Percentiles rank a stretch among this genome's conserved stretches.
These are phyloP conservation scores for Carposina sasakii DNA, from an alignment of 1,140 invertebrate species.

Conservation along the genomic window DNA sequence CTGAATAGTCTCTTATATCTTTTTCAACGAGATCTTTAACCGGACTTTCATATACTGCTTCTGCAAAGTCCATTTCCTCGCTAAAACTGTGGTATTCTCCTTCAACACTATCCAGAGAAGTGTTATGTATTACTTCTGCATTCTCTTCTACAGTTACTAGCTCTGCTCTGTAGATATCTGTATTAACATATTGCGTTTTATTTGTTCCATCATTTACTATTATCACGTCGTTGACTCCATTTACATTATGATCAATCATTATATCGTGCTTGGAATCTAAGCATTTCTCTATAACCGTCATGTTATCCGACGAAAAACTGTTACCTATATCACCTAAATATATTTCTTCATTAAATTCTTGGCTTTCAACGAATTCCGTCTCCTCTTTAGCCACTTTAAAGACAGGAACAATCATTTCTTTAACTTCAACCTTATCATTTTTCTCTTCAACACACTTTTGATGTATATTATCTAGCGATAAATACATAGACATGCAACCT, in stretches of 20 bases:
- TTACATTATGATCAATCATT: slow-evolving; percentile 6
- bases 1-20: slow-evolving; percentile 66
- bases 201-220: slow-evolving; percentile 1
- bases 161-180: slow-evolving; percentile 22
- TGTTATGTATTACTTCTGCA: slow-evolving; percentile 24
- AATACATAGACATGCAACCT: slow-evolving; percentile 24
- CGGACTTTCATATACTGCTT: slow-evolving; percentile 57
- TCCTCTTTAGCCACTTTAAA: slow-evolving; percentile 34
- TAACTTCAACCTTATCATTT: slow-evolving; percentile 38
- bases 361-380: slow-evolving; percentile 49
- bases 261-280: neutral
- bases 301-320: slow-evolving; percentile 41
- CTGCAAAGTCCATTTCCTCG: slow-evolving; percentile 54
- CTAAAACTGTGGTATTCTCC: slow-evolving; percentile 65
- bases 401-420: slow-evolving; percentile 31
- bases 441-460: slow-evolving; percentile 33
- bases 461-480: slow-evolving; percentile 42
- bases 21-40: slow-evolving; percentile 64
- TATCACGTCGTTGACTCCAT: neutral
- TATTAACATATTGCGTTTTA: slow-evolving; percentile 7
- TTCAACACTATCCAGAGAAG: slow-evolving; percentile 32
- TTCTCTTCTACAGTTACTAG: slow-evolving; percentile 9
- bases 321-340: slow-evolving; percentile 48
- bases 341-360: slow-evolving; percentile 63
- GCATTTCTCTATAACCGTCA: slow-evolving; percentile 38